These are phyloP conservation scores for Lamprologus ornatipinnis DNA, from an alignment of 2,113 vertebrate genomes.

Conservation along the genomic window DNA sequence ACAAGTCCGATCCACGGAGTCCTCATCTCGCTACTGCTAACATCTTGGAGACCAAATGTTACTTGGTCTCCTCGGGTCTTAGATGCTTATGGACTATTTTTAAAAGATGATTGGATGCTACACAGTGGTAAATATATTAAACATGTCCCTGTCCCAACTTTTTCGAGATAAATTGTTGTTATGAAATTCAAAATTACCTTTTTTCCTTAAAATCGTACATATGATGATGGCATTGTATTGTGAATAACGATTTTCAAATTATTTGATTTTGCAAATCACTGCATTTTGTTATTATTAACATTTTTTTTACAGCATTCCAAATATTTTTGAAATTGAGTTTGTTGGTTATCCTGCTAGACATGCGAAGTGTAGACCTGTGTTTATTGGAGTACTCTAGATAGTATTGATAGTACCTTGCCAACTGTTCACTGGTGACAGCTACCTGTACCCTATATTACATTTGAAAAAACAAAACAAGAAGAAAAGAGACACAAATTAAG, in stretches of 20 bases:
- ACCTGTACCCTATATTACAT: constrained; percentile 18
- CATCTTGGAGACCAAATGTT: not conserved
- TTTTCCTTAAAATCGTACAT: not conserved
- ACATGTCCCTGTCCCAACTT: not conserved
- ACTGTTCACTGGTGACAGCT: constrained; percentile 48
- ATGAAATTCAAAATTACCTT: not conserved
- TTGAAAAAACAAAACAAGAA: constrained; percentile 17
- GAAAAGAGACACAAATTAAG: not conserved
- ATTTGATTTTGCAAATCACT: not conserved
- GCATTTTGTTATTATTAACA: not conserved
- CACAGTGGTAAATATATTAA: not conserved
- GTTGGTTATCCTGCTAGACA: not conserved
- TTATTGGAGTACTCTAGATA: constrained; percentile 20
- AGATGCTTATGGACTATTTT: not conserved
- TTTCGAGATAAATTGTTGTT: not conserved
- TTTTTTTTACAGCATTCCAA: not conserved
- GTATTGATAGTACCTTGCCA: constrained; percentile 25
- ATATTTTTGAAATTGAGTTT: not conserved
- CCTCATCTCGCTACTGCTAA: not conserved
- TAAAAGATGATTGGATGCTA: not conserved
- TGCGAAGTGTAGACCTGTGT: constrained; percentile 8
- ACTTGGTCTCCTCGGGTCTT: not conserved
- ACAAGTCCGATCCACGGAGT: not conserved
- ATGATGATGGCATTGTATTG: not conserved
- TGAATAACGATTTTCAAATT: not conserved